A percentile compares a stretch with the other conserved stretches of the same genome.
Evolutionary conservation across 2,888 invertebrate species (phyloP).

Genomic region (Tetramorium bicarinatum): DNA sequence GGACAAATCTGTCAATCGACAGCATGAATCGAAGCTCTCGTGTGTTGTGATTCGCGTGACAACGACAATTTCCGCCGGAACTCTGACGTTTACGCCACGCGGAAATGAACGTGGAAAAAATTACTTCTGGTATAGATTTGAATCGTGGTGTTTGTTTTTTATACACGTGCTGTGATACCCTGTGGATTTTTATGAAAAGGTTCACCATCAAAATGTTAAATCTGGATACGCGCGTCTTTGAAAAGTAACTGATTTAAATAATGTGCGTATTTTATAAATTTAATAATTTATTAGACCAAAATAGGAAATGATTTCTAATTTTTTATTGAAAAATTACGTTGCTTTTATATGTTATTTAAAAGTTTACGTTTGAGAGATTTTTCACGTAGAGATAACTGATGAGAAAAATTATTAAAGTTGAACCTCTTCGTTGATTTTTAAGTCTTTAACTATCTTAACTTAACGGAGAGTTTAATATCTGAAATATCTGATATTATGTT

Average conservation of each 20-base stretch:
- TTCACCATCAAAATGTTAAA: not conserved
- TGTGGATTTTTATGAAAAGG: slow-evolving; percentile 7
- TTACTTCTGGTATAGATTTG: not conserved
- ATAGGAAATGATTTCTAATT: not conserved
- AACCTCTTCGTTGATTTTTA: not conserved
- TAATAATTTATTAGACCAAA: not conserved
- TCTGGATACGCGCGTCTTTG: not conserved
- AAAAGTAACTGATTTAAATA: not conserved
- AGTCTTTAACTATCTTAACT: not conserved
- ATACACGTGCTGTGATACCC: not conserved
- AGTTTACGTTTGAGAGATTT: slow-evolving; percentile 1
- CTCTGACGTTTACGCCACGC: not conserved
- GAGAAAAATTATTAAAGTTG: not conserved
- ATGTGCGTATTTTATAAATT: not conserved
- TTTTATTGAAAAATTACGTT: not conserved
- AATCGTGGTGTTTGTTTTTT: not conserved
- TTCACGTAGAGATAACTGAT: not conserved
- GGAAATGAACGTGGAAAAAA: slow-evolving; percentile 16
- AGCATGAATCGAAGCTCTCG: not conserved
- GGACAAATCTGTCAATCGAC: too few relatives aligned
- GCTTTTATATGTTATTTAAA: not conserved
- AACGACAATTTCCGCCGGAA: not conserved
- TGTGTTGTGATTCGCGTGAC: not conserved
- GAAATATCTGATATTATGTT: not conserved
- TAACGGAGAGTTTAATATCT: not conserved